phyloP scores from a whole-genome alignment of 2,113 vertebrate genomes.

The Bubo blakistoni region DNA sequence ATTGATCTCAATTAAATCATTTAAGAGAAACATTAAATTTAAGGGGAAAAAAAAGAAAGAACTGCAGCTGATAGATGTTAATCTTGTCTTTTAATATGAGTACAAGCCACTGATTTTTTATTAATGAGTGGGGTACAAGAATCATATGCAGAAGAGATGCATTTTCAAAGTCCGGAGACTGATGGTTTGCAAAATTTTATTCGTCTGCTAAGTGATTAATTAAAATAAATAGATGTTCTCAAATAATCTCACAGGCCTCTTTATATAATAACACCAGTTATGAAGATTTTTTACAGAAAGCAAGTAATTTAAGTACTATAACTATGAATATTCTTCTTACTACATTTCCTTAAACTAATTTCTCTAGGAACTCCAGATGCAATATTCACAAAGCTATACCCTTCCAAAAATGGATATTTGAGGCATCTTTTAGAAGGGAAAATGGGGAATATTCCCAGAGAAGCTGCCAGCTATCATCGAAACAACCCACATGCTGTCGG shows the following conservation, averaged over 20 bases:
- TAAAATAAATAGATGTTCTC: not conserved
- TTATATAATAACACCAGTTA: not conserved
- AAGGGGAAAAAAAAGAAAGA: not conserved
- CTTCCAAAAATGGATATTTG: not conserved
- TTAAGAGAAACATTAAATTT: not conserved
- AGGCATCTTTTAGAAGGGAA: not conserved
- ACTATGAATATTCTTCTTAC: not conserved
- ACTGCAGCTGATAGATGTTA: not conserved
- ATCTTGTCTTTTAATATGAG: not conserved
- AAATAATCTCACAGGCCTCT: not conserved
- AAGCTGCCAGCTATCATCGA: not conserved
- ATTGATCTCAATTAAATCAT: not conserved
- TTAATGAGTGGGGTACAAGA: not conserved
- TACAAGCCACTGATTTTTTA: not conserved
- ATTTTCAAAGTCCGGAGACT: not conserved
- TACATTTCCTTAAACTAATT: not conserved
- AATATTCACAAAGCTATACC: not conserved
- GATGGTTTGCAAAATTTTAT: not conserved
- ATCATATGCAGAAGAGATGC: not conserved
- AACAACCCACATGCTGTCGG: not conserved
- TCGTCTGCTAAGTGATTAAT: not conserved
- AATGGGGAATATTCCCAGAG: not conserved
- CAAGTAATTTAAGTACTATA: not conserved
- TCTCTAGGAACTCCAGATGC: not conserved
- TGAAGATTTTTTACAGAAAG: not conserved